Base-by-base conservation (phyloP, 1,140 invertebrate species). In the Oscheius sp. region DNA sequence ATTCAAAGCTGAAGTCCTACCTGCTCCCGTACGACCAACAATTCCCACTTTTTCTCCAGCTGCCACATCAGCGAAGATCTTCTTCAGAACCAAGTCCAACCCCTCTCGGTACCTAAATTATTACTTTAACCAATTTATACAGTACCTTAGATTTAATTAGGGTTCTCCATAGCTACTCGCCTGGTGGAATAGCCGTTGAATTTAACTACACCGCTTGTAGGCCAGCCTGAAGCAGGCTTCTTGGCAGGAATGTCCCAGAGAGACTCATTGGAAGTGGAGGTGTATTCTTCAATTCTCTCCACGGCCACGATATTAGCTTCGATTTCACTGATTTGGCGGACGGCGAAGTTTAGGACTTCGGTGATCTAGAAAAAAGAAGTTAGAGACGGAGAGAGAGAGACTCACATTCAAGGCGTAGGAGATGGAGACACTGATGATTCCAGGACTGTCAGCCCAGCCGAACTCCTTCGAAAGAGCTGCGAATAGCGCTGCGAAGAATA, bases 271-370 rank as follows among this genome's bases (percentile, higher is more conserved):
- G 38, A 35, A 10, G 72, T 68, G 1, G 28, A 23, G 4, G 91
- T 90, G 82, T 97, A 98, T 83, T 98, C 95, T 84, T 94, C 94
- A 76, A 99, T 93, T 85, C 95, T 90, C 85, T 99, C 95, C 1
- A 98, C 94, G n/a, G 94, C 92, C 0, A 98, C 95, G 74, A 97
- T 97, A 83, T 97, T 96, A 0, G 93, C 95, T 87, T 98, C 95
- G 32, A 98, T 90, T 79, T 97, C 94, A 4, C 93, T 93, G 0
- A 92, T 93, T 93, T 96, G 96, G 74, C 94, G 88, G 3, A 98
- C 94, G 74, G 97, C 87, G 93, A 93, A 96, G 85, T 96, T 97
- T 2, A 97, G 86, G 0, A 92, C 93, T 89, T 94, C 92, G 1
- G 95, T 97, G 58, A 97, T 86, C 85, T 85, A 90, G 66, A 77